These are phyloP conservation scores for Lates calcarifer DNA, from an alignment of 2,113 vertebrate genomes.

Conservation along the genomic window DNA sequence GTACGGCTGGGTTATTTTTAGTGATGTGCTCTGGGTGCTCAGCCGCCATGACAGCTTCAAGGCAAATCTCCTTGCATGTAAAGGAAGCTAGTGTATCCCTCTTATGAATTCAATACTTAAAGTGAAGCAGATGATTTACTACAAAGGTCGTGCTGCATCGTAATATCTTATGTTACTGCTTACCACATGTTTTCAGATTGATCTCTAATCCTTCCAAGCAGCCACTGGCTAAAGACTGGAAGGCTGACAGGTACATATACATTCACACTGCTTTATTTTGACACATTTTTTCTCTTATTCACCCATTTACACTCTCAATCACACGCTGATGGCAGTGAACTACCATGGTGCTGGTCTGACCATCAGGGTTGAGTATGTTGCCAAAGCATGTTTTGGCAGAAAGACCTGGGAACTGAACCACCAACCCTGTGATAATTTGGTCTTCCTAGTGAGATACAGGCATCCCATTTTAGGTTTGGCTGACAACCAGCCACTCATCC, in stretches of 20 bases:
- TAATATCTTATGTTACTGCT: too few relatives aligned
- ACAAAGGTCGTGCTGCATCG: neutral
- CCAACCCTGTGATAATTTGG: neutral
- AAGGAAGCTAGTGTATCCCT: neutral
- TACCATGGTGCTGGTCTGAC: too few relatives aligned
- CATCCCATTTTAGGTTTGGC: neutral
- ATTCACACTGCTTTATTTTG: too few relatives aligned
- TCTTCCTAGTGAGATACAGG: too few relatives aligned
- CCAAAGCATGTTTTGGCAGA: neutral
- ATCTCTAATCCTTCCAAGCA: neutral
- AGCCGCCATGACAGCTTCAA: slow-evolving; percentile 54
- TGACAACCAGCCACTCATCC: neutral
- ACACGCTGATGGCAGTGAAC: too few relatives aligned
- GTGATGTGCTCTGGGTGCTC: slow-evolving; percentile 47
- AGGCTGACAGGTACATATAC: too few relatives aligned
- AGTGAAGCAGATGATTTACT: neutral
- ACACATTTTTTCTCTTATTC: too few relatives aligned
- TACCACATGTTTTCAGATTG: neutral
- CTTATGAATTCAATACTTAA: too few relatives aligned
- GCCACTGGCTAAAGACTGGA: too few relatives aligned
- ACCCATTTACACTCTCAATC: too few relatives aligned
- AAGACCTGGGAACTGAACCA: neutral
- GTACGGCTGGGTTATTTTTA: slow-evolving; percentile 71
- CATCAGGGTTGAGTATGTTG: neutral
- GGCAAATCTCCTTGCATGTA: slow-evolving; percentile 23